Evolutionary conservation across 1,140 invertebrate genomes (phyloP), one percentile per base, ranked within the genome.

Genomic region (Drosophila takahashii): DNA sequence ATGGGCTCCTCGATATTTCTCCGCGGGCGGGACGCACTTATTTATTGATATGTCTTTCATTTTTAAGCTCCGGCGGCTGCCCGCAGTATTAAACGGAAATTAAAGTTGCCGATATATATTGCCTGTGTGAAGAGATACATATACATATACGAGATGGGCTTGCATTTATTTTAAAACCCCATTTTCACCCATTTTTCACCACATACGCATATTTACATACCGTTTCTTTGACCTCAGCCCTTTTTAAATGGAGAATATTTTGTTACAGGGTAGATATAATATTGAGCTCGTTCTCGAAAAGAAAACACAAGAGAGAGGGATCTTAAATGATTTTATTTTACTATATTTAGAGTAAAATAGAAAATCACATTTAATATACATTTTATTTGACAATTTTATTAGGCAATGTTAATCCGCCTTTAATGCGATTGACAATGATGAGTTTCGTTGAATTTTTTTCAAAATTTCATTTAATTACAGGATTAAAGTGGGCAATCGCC

Each of bases 31-130:
- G n/a, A 27, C 72, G 26, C 51, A 41, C 58, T 83, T 83, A 87
- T 87, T 85, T 86, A 86, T 79, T 62, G 53, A 72, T 87, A 48
- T 79, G 71, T 83, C 75, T 87, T 79, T 83, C 79, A 81, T 62
- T 86, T 81, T 64, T 79, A 73, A 79, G 56, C 62, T 26, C 41
- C 32, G 26, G 47, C 70, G 52, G 66, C 59, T 65, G 44, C 67
- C 75, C 79, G 18, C 84, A 83, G 50, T 54, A 61, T 83, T 87
- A 69, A 87, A 50, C 79, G 83, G 76, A 87, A 89, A 87, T 87
- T 87, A 89, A 87, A 76, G 76, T 56, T 44, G 42, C 41, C 62
- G 34, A 66, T 8, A 41, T 41, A 56, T 4, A 52, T 48, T 29
- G 71, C 16, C 32, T 29, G 60, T 36, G 69, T 60, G 41, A 29